Percentiles rank a stretch among this genome's conserved stretches.
Conservation (phyloP, 2,113 vertebrate genomes). For the Phalacrocorax carbo region DNA sequence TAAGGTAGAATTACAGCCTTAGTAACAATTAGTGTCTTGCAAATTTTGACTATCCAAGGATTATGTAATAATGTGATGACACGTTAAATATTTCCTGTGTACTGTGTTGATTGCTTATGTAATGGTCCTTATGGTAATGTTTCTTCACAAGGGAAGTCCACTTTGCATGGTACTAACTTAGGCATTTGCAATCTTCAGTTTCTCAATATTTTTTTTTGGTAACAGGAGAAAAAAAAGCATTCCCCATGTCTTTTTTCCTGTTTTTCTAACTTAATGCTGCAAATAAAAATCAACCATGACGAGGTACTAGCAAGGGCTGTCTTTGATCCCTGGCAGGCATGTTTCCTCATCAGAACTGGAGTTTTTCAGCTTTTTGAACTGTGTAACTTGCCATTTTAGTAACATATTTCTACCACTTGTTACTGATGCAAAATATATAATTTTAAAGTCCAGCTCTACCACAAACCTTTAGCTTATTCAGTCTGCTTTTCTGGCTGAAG, state of each 20-base stretch:
- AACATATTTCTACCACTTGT: background rate
- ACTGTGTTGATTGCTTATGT: slow-evolving; percentile 30
- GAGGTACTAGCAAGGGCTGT: background rate
- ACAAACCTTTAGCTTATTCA: background rate
- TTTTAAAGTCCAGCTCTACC: background rate
- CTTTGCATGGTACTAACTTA: background rate
- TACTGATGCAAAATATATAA: background rate
- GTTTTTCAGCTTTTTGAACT: background rate
- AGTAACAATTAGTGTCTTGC: background rate
- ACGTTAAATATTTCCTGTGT: slow-evolving; percentile 46
- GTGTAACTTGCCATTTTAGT: background rate
- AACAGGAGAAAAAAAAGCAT: background rate
- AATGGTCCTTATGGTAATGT: slow-evolving; percentile 1
- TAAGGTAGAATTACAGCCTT: slow-evolving; percentile 7
- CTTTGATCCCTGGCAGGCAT: background rate
- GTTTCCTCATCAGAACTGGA: background rate
- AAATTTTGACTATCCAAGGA: slow-evolving; percentile 33
- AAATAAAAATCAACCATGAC: background rate
- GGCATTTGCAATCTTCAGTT: background rate
- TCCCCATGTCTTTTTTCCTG: background rate
- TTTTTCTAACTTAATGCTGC: background rate
- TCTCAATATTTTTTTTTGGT: background rate
- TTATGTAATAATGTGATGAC: slow-evolving; percentile 39
- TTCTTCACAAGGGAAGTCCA: slow-evolving; percentile 7
- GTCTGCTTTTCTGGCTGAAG: background rate